phyloP scores from a whole-genome alignment of 2,888 invertebrate genomes.

The Dascillus cervinus region DNA sequence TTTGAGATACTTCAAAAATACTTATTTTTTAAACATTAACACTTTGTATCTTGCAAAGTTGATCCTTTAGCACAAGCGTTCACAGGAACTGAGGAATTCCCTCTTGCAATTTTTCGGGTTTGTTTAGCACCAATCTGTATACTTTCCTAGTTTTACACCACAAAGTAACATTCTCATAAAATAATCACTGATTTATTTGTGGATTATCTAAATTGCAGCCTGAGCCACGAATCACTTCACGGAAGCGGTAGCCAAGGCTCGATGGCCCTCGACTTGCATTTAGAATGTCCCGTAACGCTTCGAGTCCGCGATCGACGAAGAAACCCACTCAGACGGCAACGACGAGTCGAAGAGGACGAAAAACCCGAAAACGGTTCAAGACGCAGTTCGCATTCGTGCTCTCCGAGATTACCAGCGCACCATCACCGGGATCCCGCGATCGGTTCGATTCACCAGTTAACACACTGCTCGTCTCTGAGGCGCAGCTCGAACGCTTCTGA shows the following conservation, averaged over 20 bases:
- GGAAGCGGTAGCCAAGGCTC: slow-evolving; percentile 60
- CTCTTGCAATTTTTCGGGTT: too few relatives aligned
- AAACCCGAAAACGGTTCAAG: slow-evolving; percentile 35
- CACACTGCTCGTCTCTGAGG: slow-evolving; percentile 27
- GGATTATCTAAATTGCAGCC: slow-evolving; percentile 11
- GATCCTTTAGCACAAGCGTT: too few relatives aligned
- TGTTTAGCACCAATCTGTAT: too few relatives aligned
- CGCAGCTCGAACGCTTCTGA: slow-evolving; percentile 43
- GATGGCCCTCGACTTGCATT: slow-evolving; percentile 68
- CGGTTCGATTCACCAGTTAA: slow-evolving; percentile 33
- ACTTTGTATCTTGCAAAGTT: too few relatives aligned
- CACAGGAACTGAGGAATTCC: too few relatives aligned
- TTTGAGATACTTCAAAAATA: too few relatives aligned
- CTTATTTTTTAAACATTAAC: too few relatives aligned
- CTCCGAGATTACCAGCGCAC: slow-evolving; percentile 38
- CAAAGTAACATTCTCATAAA: too few relatives aligned
- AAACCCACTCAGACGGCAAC: slow-evolving; percentile 68
- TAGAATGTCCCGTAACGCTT: slow-evolving; percentile 53
- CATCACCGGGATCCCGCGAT: slow-evolving; percentile 18
- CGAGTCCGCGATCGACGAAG: slow-evolving; percentile 54
- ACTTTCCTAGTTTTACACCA: too few relatives aligned
- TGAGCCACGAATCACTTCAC: slow-evolving; percentile 48
- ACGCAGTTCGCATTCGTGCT: slow-evolving; percentile 35
- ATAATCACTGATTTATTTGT: too few relatives aligned
- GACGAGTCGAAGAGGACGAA: slow-evolving; percentile 65